These are phyloP conservation scores for Eciton burchellii DNA, from an alignment of 1,140 invertebrate genomes.

Conservation along the genomic window DNA sequence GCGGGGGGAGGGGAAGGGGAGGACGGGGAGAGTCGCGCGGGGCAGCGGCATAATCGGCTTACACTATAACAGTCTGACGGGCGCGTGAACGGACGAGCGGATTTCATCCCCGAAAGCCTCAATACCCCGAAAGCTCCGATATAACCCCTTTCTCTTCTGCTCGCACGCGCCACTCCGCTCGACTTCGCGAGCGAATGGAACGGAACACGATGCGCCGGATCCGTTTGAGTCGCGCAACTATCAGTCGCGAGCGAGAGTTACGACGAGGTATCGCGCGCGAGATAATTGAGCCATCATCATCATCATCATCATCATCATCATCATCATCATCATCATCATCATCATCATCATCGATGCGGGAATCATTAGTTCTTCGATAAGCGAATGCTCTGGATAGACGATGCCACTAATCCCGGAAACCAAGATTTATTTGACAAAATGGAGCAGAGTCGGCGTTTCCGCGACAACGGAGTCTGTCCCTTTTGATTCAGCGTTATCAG, in stretches of 20 bases:
- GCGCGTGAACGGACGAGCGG: constrained; percentile 70
- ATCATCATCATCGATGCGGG: too few species aligned
- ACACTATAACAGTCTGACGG: constrained; percentile 71
- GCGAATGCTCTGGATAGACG: too few species aligned
- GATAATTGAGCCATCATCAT: neutral
- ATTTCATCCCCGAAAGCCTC: constrained; percentile 71
- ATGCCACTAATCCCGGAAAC: neutral
- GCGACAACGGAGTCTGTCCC: neutral
- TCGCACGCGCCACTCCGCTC: constrained; percentile 23
- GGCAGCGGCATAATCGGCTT: constrained; percentile 71
- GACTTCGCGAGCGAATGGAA: constrained; percentile 52
- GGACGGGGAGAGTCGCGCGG: constrained; percentile 36
- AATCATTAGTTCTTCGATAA: constrained; percentile 8
- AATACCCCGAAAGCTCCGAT: constrained; percentile 66
- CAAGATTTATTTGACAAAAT: constrained; percentile 12
- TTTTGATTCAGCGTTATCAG: constrained; percentile 31
- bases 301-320: too few species aligned
- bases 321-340: too few species aligned
- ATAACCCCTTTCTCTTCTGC: constrained; percentile 53
- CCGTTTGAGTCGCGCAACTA: neutral
- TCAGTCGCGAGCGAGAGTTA: neutral
- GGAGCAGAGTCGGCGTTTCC: neutral
- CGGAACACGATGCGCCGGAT: constrained; percentile 26
- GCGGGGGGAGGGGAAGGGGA: constrained; percentile 7
- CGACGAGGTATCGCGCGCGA: neutral